Percentiles rank a stretch among this genome's conserved stretches.
These are phyloP conservation scores for Trididemnum miniatum DNA, from an alignment of 23 tunicate genomes.

Conservation along the genomic window DNA sequence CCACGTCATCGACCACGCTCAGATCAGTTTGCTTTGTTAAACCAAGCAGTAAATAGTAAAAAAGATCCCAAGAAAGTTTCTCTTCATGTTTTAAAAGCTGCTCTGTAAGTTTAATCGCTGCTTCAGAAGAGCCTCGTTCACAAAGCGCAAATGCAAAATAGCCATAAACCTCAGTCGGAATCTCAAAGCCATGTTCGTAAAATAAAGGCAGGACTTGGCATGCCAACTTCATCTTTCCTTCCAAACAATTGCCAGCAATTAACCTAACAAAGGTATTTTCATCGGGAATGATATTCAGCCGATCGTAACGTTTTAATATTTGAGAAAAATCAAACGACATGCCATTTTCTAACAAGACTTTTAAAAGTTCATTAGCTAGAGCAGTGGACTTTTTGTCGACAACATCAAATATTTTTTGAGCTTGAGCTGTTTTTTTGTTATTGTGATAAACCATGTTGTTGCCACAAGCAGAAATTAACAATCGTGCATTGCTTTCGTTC, in stretches of 20 bases:
- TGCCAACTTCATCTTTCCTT: background rate
- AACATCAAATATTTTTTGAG: background rate
- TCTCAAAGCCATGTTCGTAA: background rate
- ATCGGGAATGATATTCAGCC: background rate
- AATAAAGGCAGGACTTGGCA: background rate
- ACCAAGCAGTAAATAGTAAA: background rate
- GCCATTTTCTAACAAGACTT: background rate
- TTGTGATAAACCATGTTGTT: background rate
- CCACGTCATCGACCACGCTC: background rate
- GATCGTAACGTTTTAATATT: background rate
- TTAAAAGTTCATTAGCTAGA: background rate
- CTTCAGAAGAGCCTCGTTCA: background rate
- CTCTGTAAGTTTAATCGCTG: background rate
- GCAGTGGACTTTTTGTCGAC: background rate
- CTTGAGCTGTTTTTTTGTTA: background rate
- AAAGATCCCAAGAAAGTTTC: slow-evolving; percentile 14
- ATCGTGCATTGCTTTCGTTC: background rate
- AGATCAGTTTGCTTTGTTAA: background rate
- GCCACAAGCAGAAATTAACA: background rate
- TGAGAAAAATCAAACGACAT: background rate
- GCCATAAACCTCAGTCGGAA: slow-evolving; percentile 7
- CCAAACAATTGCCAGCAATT: background rate
- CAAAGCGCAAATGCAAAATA: slow-evolving; percentile 6
- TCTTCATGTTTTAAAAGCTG: background rate
- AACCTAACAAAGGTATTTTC: background rate